Evolutionary conservation across 2,113 vertebrate species (phyloP).

Genomic region (Neodon shergylaensis): DNA sequence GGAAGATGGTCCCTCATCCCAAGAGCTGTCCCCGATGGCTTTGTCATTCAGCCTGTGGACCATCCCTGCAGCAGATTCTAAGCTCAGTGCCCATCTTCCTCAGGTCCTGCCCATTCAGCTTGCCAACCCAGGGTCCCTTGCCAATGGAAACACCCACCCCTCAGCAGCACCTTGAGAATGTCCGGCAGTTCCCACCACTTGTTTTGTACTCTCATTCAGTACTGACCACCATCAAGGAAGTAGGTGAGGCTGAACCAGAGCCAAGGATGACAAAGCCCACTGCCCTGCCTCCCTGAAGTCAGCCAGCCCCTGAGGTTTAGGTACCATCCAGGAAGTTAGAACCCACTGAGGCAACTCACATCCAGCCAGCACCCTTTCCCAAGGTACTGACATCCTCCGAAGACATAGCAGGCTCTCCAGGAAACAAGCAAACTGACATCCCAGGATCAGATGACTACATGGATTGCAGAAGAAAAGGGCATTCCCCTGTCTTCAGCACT

Average conservation of each 20-base stretch:
- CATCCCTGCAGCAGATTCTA: neutral
- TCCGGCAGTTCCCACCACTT: neutral
- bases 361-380: neutral
- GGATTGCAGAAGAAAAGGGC: neutral
- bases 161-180: neutral
- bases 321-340: neutral
- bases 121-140: neutral
- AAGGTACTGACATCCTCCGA: neutral
- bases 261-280: neutral
- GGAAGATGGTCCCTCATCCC: neutral
- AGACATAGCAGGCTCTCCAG: neutral
- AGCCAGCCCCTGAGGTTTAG: neutral
- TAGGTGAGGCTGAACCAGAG: neutral
- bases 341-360: neutral
- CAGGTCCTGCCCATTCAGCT: neutral
- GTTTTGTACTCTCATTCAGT: neutral
- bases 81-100: neutral
- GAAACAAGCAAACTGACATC: slow-evolving; percentile 6
- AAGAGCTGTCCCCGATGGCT: neutral
- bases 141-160: neutral
- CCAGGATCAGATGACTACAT: neutral
- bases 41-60: neutral
- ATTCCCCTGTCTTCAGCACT: neutral
- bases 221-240: neutral
- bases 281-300: neutral